These are phyloP conservation scores for Diogma glabrata DNA, from an alignment of 2,888 invertebrate species.

Conservation along the genomic window DNA sequence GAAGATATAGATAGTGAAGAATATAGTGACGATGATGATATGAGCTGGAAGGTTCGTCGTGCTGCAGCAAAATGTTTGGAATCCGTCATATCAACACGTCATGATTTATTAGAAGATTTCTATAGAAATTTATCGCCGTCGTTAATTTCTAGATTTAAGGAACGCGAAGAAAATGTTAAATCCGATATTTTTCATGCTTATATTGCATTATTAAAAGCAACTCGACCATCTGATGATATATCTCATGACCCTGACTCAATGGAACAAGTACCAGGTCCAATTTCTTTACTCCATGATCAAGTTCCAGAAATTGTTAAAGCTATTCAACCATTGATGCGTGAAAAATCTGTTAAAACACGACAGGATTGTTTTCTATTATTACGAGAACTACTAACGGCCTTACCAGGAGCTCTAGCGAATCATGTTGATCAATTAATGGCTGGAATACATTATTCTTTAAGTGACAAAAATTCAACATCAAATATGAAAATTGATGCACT, in stretches of 20 bases:
- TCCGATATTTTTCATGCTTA: constrained; percentile 97
- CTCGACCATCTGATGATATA: constrained; percentile 55
- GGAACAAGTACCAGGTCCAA: constrained; percentile 62
- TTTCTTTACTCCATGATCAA: constrained; percentile 46
- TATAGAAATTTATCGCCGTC: constrained; percentile 83
- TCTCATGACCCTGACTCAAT: constrained; percentile 56
- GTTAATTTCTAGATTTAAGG: constrained; percentile 86
- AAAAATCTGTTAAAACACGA: constrained; percentile 75
- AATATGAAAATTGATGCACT: constrained; percentile 98
- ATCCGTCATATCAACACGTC: constrained; percentile 84
- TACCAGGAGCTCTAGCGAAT: constrained; percentile 78
- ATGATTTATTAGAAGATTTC: constrained; percentile 81
- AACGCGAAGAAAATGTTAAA: constrained; percentile 98
- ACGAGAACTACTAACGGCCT: constrained; percentile 77
- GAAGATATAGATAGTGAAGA: constrained; percentile 81
- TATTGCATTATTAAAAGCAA: constrained; percentile 83
- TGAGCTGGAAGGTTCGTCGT: constrained; percentile 97
- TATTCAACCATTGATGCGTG: constrained; percentile 76
- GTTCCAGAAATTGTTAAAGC: constrained; percentile 73
- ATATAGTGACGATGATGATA: constrained; percentile 98
- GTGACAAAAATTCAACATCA: constrained; percentile 87
- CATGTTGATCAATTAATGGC: constrained; percentile 77
- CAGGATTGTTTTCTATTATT: constrained; percentile 86
- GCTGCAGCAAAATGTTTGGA: constrained; percentile 97
- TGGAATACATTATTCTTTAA: constrained; percentile 78